Percentiles rank a stretch among this genome's conserved stretches.
Evolutionary conservation across 2,113 vertebrate species (phyloP).

Genomic region (Thalassarche chlororhynchos): DNA sequence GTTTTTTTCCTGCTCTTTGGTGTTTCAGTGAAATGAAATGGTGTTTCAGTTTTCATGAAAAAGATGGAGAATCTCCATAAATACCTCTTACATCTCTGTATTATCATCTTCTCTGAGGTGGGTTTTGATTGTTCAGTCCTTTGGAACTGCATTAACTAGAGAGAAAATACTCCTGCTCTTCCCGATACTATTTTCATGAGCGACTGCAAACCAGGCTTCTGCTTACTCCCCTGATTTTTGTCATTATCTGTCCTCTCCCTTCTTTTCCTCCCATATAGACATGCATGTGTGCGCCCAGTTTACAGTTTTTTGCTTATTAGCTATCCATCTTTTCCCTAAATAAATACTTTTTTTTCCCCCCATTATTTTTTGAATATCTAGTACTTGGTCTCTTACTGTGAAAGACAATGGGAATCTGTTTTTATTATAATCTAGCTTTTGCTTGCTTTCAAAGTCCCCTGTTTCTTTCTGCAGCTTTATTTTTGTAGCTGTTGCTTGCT

Average conservation of each 20-base stretch:
- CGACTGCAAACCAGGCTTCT: not conserved
- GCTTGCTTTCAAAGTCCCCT: too few relatives aligned
- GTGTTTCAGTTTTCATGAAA: not conserved
- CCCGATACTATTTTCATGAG: not conserved
- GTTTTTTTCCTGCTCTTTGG: not conserved
- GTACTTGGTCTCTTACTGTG: not conserved
- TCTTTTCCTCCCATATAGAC: not conserved
- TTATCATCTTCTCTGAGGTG: not conserved
- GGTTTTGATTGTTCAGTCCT: not conserved
- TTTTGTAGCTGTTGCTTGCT: not conserved
- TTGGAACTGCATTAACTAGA: not conserved
- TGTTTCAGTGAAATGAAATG: not conserved
- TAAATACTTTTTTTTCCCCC: too few relatives aligned
- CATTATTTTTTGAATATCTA: not conserved
- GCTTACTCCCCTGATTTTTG: not conserved
- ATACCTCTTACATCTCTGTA: not conserved
- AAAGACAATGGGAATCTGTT: not conserved
- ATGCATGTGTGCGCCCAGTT: not conserved
- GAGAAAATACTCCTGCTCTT: not conserved
- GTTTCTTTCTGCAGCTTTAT: not conserved
- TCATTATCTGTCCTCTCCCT: not conserved
- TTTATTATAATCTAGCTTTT: too few relatives aligned
- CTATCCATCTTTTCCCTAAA: not conserved
- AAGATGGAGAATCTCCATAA: not conserved
- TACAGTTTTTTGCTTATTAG: not conserved